Percentiles rank a stretch among this genome's conserved stretches.
Conservation (phyloP, 2,797 vertebrate species). For the Hyperoplus immaculatus region DNA sequence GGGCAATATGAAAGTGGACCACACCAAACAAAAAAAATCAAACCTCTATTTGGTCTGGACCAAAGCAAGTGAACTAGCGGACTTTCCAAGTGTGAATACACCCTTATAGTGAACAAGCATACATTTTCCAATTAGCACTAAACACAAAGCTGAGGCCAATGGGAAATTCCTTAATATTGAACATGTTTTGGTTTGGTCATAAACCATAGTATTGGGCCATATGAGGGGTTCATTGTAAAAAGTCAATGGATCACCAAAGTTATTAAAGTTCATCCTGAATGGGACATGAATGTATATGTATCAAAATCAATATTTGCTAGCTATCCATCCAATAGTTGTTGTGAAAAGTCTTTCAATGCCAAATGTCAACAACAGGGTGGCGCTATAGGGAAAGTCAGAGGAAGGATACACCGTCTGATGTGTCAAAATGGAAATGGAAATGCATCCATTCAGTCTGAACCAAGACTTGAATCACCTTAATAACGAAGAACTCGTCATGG, state of each 20-base stretch:
- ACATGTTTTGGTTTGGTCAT: neutral
- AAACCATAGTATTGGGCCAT: neutral
- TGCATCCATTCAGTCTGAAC: neutral
- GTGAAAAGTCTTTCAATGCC: neutral
- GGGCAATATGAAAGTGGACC: no score
- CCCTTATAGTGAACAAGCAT: no score
- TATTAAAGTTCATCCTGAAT: neutral
- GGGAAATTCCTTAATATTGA: neutral
- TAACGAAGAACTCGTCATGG: constrained; percentile 65
- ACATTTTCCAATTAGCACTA: neutral
- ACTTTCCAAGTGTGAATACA: no score
- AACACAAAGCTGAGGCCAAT: neutral
- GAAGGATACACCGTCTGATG: neutral
- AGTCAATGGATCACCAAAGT: neutral
- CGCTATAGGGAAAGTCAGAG: no score
- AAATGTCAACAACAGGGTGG: no score
- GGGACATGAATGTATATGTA: neutral
- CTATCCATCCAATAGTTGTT: neutral
- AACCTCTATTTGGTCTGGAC: no score
- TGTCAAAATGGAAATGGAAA: neutral
- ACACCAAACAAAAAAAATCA: no score
- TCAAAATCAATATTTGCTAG: neutral
- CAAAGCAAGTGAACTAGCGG: no score
- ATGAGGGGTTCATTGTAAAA: neutral
- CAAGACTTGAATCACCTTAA: constrained; percentile 75